Evolutionary conservation across 2,797 vertebrate genomes (phyloP), one percentile per base, ranked within the genome.

Genomic region (Bovichtus diacanthus): DNA sequence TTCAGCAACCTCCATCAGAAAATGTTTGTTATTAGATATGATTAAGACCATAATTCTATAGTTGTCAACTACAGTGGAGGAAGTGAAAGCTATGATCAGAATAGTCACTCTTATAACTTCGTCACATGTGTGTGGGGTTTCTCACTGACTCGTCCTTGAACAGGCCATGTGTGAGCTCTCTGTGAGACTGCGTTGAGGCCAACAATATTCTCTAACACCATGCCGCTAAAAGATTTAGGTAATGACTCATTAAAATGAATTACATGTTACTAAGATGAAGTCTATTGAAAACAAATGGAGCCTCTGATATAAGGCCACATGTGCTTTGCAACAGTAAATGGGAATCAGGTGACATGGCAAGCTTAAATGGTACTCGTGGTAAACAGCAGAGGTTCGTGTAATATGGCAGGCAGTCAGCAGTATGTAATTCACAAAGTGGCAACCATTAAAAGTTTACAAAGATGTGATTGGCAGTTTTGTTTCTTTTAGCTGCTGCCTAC

Each of bases 401-500:
- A 74, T 58, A 53, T 39, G 70, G 50, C 36, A 29, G 39, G 18
- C 59, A 23, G 10, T 47, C 66, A 15, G 29, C 46, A 53, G 39
- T 21, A 25, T 13, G 38, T 2, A 4, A 16, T 44, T 36, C 44
- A 43, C 25, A 53, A 6, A 70, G 60, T 56, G 55, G 67, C 71
- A 59, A 63, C 29, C 46, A 47, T 61, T 71, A 62, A 12, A 61
- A 38, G 1, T 18, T 56, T 7, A 43, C 34, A 71, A 46, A 70
- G 19, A 58, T 10, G 4, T 25, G 41, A 66, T 47, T 58, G 58
- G 43, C 55, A 53, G 4, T 21, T 71, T 51, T 9, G 38, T 53
- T 67, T 67, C n/a, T 70, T 68, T 64, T 27, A 38, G 74, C 46
- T 29, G 10, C 68, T 53, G 49, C 59, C 29, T 36, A 25, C 60